phyloP scores from a whole-genome alignment of 2,113 vertebrate genomes.

The Gymnobelideus leadbeateri region DNA sequence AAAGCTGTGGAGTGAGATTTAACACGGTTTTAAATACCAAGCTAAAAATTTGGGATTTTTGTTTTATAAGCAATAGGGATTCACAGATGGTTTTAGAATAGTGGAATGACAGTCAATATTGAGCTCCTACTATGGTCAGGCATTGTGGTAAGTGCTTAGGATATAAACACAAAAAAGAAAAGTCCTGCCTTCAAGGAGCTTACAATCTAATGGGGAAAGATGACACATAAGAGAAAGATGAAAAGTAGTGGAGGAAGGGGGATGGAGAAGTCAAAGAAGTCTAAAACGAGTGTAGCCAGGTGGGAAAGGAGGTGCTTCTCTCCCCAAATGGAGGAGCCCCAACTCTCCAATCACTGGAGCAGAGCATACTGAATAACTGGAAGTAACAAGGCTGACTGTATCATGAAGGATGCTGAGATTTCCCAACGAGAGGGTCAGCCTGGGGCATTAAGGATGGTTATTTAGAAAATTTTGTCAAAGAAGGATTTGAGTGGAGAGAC shows the following conservation, averaged over 20 bases:
- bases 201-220: neutral
- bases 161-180: neutral
- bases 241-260: neutral
- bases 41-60: neutral
- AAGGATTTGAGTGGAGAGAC: neutral
- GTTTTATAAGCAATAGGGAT: neutral
- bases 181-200: neutral
- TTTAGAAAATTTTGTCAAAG: neutral
- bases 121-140: neutral
- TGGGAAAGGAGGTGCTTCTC: neutral
- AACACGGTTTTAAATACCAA: neutral
- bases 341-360: neutral
- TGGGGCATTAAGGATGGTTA: neutral
- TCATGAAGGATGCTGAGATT: neutral
- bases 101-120: neutral
- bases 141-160: neutral
- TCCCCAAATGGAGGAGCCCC: too few relatives aligned
- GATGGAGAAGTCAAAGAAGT: neutral
- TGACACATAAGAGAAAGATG: neutral
- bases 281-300: neutral
- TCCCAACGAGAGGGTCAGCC: neutral
- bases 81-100: neutral
- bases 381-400: neutral
- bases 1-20: neutral
- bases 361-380: neutral